These are phyloP conservation scores for Coelopa pilipes DNA, from an alignment of 2,888 invertebrate species.

Conservation along the genomic window DNA sequence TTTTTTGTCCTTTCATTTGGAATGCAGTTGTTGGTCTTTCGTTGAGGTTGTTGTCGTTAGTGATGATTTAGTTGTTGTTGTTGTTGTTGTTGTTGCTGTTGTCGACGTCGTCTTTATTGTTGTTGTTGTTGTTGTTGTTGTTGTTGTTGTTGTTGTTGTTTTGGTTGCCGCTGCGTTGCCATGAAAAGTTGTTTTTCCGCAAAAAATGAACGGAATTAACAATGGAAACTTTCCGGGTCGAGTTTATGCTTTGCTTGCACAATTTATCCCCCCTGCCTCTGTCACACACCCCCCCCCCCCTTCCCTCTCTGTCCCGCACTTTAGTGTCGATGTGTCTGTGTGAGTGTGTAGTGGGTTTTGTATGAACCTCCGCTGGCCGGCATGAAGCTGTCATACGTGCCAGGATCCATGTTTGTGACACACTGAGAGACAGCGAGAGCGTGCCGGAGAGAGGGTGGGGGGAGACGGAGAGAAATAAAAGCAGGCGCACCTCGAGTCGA, in stretches of 20 bases:
- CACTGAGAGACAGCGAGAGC: no score
- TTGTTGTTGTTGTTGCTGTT: no score
- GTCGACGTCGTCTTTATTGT: no score
- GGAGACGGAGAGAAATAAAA: not conserved
- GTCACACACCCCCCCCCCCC: no score
- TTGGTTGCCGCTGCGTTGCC: not conserved
- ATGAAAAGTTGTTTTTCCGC: not conserved
- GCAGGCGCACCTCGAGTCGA: conserved; percentile 1
- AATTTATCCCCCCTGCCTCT: not conserved
- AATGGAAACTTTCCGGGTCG: conserved; percentile 14
- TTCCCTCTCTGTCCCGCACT: no score
- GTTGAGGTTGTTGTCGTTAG: not conserved
- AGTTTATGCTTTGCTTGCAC: conserved; percentile 7
- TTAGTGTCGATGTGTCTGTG: not conserved
- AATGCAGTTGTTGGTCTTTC: no score
- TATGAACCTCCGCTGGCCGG: conserved; percentile 7
- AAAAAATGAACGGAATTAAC: conserved; percentile 15
- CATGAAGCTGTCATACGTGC: conserved; percentile 35
- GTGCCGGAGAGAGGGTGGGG: no score
- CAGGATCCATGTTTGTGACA: conserved; percentile 34
- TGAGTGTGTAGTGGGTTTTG: conserved; percentile 1
- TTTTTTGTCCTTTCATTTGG: no score
- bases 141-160: not conserved
- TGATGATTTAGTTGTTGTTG: no score
- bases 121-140: not conserved